Evolutionary conservation across 2,888 invertebrate genomes (phyloP).

Genomic region (Orchestes rusci): DNA sequence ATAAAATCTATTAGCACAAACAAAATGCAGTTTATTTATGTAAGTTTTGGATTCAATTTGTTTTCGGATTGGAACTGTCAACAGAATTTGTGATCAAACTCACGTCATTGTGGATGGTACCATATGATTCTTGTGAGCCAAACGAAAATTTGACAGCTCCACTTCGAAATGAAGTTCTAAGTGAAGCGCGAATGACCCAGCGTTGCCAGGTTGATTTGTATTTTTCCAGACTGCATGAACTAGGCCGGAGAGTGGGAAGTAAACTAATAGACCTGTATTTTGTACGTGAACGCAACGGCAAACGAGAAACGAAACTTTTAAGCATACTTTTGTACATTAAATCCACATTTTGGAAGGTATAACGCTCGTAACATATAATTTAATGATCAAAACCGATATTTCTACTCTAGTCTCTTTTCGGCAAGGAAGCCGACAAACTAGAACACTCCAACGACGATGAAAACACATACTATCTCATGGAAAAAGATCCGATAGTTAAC

Average conservation of each 20-base stretch:
- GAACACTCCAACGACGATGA: slow-evolving; percentile 99
- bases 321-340: slow-evolving; percentile 94
- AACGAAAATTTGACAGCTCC: too few species aligned
- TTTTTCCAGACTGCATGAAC: slow-evolving; percentile 89
- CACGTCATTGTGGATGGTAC: too few species aligned
- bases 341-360: slow-evolving; percentile 92
- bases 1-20: too few species aligned
- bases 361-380: slow-evolving; percentile 1
- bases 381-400: neutral
- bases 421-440: slow-evolving; percentile 95
- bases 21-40: too few species aligned
- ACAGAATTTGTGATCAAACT: too few species aligned
- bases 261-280: slow-evolving; percentile 91
- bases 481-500: slow-evolving; percentile 94
- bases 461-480: slow-evolving; percentile 95
- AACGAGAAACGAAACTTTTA: slow-evolving; percentile 89
- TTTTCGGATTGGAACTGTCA: too few species aligned
- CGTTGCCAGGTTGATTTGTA: too few species aligned
- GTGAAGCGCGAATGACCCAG: too few species aligned
- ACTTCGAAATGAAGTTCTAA: too few species aligned
- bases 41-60: too few species aligned
- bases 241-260: slow-evolving; percentile 92
- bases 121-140: too few species aligned
- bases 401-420: slow-evolving; percentile 73
- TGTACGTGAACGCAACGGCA: slow-evolving; percentile 86